Percentiles rank a stretch among this genome's conserved stretches.
Evolutionary conservation across 2,113 vertebrate species (phyloP).

Genomic region (Laticauda colubrina): DNA sequence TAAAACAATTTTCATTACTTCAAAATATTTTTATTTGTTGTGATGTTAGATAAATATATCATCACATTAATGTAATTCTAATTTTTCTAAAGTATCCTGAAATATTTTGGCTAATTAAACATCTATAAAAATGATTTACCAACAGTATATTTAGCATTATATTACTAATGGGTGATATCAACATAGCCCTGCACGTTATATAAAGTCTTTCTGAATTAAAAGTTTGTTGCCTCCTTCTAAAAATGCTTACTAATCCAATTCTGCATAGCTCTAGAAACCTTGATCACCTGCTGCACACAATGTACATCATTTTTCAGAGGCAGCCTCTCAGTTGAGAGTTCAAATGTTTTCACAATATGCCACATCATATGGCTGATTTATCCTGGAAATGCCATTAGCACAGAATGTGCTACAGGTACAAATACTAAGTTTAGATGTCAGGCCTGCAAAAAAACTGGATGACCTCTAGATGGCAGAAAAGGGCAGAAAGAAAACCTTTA

Average conservation of each 20-base stretch:
- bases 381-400: conserved; percentile 39
- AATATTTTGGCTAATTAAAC: conserved; percentile 47
- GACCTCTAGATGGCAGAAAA: background rate
- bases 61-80: conserved; percentile 4
- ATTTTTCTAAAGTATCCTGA: conserved; percentile 31
- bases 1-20: conserved; percentile 29
- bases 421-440: background rate
- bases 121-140: conserved; percentile 36
- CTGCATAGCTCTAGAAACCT: conserved; percentile 3
- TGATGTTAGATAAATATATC: conserved; percentile 36
- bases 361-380: conserved; percentile 40
- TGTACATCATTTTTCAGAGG: conserved; percentile 39
- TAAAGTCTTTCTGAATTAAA: background rate
- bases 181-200: background rate
- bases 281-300: conserved; percentile 55
- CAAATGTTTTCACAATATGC: conserved; percentile 50
- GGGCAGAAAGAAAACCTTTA: background rate
- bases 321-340: conserved; percentile 16
- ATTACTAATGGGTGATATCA: conserved; percentile 22
- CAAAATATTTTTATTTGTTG: conserved; percentile 29
- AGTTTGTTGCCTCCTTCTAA: conserved; percentile 39
- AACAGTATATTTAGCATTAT: conserved; percentile 42
- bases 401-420: background rate
- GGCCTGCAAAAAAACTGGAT: background rate
- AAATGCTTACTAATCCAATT: conserved; percentile 53